Evolutionary conservation across 23 tunicate species (phyloP).

Genomic region (Clavelina lepadiformis): DNA sequence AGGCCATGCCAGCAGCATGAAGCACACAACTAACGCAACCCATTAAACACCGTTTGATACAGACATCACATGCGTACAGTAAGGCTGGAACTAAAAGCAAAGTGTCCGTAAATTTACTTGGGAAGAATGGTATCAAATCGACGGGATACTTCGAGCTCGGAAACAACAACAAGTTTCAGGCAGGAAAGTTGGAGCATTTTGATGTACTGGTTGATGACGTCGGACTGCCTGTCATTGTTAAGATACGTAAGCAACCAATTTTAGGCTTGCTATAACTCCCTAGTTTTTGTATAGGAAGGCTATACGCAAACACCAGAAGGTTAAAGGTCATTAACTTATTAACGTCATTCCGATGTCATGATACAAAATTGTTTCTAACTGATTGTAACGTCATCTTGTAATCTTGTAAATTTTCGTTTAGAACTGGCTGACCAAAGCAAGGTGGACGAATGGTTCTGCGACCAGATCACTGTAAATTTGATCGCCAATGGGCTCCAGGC

Average conservation of each 20-base stretch:
- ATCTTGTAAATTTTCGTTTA: too few relatives aligned
- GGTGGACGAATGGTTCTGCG: constrained; percentile 43
- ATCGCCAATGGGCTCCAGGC: constrained; percentile 2
- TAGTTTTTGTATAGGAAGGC: too few relatives aligned
- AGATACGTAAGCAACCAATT: constrained; percentile 12
- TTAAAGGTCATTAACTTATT: too few relatives aligned
- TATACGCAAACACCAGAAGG: too few relatives aligned
- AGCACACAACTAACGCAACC: too few relatives aligned
- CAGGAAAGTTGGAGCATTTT: background rate
- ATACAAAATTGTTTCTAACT: too few relatives aligned
- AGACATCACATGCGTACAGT: background rate
- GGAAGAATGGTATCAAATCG: constrained; percentile 5
- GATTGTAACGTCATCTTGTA: too few relatives aligned
- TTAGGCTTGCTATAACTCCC: too few relatives aligned
- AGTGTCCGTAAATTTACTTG: background rate
- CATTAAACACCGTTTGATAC: too few relatives aligned
- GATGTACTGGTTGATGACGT: constrained; percentile 1
- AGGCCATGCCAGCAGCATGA: too few relatives aligned
- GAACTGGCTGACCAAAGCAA: constrained; percentile 7
- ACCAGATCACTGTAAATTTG: constrained; percentile 21
- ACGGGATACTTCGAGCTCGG: background rate
- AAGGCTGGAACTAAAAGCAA: background rate
- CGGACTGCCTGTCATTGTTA: constrained; percentile 1
- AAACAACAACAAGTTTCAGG: background rate
- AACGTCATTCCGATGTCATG: too few relatives aligned